Evolutionary conservation across 2,888 invertebrate genomes (phyloP).

Genomic region (Pharmacophagus antenor): DNA sequence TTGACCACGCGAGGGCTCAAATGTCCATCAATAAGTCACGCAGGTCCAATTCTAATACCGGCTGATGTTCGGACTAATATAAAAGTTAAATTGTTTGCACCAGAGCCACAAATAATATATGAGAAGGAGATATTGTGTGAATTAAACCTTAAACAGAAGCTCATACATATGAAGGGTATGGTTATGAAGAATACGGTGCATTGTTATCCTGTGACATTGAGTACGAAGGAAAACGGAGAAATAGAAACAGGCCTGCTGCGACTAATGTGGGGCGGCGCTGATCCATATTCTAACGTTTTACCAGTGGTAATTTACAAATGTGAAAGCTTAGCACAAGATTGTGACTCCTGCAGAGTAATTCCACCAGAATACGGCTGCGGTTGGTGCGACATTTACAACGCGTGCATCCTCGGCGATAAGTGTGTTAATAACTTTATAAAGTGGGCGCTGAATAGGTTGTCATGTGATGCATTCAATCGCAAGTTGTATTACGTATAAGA

Average conservation of each 20-base stretch:
- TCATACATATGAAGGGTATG: conserved; percentile 43
- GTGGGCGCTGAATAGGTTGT: conserved; percentile 38
- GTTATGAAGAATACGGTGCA: conserved; percentile 42
- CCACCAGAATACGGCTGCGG: conserved; percentile 36
- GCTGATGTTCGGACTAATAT: conserved; percentile 41
- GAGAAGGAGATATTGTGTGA: conserved; percentile 47
- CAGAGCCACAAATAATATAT: conserved; percentile 43
- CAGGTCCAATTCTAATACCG: conserved; percentile 43
- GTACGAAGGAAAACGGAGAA: conserved; percentile 28
- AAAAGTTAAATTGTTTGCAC: conserved; percentile 42
- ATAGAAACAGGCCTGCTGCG: conserved; percentile 39
- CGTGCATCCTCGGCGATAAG: conserved; percentile 36
- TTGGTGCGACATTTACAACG: conserved; percentile 35
- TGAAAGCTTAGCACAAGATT: conserved; percentile 36
- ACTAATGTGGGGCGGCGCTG: conserved; percentile 43
- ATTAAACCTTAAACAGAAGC: conserved; percentile 38
- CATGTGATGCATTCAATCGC: conserved; percentile 37
- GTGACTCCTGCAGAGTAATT: conserved; percentile 33
- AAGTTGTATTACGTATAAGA: conserved; percentile 35
- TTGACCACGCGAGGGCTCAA: conserved; percentile 11
- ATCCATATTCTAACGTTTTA: conserved; percentile 45
- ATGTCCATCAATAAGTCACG: conserved; percentile 45
- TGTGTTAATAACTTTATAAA: conserved; percentile 37
- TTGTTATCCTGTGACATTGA: conserved; percentile 43
- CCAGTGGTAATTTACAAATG: conserved; percentile 44